These are phyloP conservation scores for Doris montereyensis DNA, from an alignment of 2,888 invertebrate genomes.

Conservation along the genomic window DNA sequence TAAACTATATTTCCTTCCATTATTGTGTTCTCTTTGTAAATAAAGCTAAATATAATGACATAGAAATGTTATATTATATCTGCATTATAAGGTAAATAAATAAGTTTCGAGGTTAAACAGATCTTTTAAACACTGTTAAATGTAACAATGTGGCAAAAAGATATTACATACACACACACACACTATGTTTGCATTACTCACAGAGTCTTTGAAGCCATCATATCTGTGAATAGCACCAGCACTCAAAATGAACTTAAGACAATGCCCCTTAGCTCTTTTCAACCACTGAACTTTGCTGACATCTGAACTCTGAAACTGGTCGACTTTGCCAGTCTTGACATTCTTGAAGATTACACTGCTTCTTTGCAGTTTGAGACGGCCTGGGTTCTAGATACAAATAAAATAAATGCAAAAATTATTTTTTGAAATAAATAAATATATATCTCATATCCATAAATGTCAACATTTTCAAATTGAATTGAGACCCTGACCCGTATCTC, in stretches of 20 bases:
- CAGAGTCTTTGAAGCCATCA: conserved; percentile 92
- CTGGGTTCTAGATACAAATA: conserved; percentile 85
- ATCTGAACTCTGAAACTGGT: conserved; percentile 87
- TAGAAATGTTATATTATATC: neutral
- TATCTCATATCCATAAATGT: too few relatives aligned
- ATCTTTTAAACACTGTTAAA: neutral
- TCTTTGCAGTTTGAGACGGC: conserved; percentile 92
- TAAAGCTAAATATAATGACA: neutral
- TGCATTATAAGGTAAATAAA: neutral
- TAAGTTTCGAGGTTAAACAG: neutral
- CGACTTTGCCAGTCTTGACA: conserved; percentile 95
- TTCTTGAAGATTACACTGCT: conserved; percentile 94
- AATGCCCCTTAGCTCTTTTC: conserved; percentile 91
- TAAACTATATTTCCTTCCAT: too few relatives aligned
- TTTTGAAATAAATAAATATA: neutral
- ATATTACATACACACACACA: neutral
- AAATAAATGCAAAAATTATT: conserved; percentile 21
- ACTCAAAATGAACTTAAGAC: conserved; percentile 89
- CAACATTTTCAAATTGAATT: too few relatives aligned
- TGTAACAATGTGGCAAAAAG: neutral
- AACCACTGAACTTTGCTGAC: conserved; percentile 94
- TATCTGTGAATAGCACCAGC: conserved; percentile 92
- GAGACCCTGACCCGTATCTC: too few relatives aligned
- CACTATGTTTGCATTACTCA: conserved; percentile 65
- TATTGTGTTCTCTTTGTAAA: too few relatives aligned